Conservation (phyloP, 2,797 vertebrate species). For the Tapera naevia region DNA sequence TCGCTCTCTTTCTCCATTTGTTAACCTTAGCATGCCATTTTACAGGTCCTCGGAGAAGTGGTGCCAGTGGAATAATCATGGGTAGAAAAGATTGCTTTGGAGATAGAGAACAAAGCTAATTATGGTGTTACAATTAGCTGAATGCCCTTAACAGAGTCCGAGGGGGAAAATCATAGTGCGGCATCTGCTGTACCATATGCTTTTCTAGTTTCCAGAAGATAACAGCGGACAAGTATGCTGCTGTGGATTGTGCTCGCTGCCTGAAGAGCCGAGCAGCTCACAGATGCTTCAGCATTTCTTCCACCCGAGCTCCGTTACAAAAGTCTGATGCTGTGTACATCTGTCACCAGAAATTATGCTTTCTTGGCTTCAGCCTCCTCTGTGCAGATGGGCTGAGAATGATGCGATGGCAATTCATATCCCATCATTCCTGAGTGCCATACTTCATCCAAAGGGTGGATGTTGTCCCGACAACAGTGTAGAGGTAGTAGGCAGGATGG, state of each 20-base stretch:
- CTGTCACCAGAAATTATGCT: slow-evolving; percentile 28
- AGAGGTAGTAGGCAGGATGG: not conserved
- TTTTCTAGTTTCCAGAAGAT: slow-evolving; percentile 29
- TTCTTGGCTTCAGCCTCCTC: not conserved
- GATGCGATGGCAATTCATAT: not conserved
- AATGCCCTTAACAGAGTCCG: slow-evolving; percentile 48
- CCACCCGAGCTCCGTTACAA: not conserved
- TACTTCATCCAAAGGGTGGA: not conserved
- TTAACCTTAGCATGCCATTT: slow-evolving; percentile 36
- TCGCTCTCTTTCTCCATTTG: not conserved
- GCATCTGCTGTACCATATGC: slow-evolving; percentile 63
- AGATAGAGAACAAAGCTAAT: slow-evolving; percentile 47
- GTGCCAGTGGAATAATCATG: not conserved
- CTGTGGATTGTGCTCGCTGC: not conserved
- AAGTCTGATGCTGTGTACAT: not conserved
- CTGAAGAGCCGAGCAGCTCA: not conserved
- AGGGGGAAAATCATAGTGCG: slow-evolving; percentile 18
- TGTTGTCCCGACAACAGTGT: not conserved
- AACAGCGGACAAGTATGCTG: not conserved
- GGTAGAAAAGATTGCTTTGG: slow-evolving; percentile 14
- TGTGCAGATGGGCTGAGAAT: not conserved
- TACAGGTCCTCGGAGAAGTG: not conserved
- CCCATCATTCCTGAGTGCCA: not conserved
- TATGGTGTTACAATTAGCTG: slow-evolving; percentile 27
- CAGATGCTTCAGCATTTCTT: slow-evolving; percentile 34